Conservation (phyloP, 2,888 invertebrate genomes). For the Dolomedes plantarius region DNA sequence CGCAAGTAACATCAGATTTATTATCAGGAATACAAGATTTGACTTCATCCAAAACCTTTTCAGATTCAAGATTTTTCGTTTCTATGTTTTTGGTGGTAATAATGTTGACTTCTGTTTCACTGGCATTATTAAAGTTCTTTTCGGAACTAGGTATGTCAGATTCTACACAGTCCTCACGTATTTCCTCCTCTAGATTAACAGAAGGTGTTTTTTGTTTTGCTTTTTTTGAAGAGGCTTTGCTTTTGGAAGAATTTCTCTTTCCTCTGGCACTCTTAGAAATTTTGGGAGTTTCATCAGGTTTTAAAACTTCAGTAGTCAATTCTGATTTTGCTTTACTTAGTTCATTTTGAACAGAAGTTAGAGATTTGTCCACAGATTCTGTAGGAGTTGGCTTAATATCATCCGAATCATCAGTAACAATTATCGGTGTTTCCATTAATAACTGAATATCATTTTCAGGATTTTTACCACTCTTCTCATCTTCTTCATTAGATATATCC, state of each 20-base stretch:
- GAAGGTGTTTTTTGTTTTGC: neutral
- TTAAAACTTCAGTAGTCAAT: neutral
- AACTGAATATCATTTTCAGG: neutral
- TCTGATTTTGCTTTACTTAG: neutral
- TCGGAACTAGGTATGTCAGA: neutral
- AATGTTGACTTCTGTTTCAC: neutral
- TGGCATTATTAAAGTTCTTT: neutral
- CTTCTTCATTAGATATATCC: neutral
- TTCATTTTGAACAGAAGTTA: neutral
- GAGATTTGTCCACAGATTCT: neutral
- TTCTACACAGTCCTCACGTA: no score
- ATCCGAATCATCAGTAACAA: constrained; percentile 33
- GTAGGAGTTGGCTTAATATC: neutral
- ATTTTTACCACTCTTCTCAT: neutral
- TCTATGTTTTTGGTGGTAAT: neutral
- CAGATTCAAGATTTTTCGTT: neutral
- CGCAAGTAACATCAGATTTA: no score
- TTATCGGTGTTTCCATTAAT: constrained; percentile 42
- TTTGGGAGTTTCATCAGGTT: neutral
- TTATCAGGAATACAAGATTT: no score
- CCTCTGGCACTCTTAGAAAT: neutral
- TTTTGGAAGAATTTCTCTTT: neutral
- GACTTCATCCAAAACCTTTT: neutral
- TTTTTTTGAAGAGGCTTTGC: neutral
- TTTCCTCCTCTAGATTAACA: no score